Evolutionary conservation across 2,888 invertebrate species (phyloP).

Genomic region (Lasioglossum leucozonium): DNA sequence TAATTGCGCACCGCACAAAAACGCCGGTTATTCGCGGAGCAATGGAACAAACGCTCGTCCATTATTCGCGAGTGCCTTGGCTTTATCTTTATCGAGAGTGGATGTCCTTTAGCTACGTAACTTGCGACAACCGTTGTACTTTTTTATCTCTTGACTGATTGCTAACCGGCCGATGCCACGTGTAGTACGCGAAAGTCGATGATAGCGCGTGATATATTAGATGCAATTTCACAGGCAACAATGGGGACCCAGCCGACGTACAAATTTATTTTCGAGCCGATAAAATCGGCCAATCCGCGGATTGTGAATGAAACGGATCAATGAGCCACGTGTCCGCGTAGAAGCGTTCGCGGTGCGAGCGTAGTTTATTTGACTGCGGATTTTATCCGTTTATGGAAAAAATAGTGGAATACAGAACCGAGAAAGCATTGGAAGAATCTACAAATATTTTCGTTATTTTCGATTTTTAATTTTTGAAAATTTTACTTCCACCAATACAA

Average conservation of each 20-base stretch:
- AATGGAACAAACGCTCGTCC: background rate
- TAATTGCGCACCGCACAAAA: background rate
- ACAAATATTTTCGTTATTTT: background rate
- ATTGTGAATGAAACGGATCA: background rate
- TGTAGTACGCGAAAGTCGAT: background rate
- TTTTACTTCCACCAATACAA: background rate
- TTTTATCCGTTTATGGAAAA: background rate
- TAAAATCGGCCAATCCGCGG: background rate
- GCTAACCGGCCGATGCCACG: background rate
- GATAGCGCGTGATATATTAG: constrained; percentile 7
- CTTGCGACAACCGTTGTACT: background rate
- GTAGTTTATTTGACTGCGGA: background rate
- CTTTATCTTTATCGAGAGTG: background rate
- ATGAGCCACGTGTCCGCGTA: background rate
- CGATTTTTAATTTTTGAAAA: too few species aligned
- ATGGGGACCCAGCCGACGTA: background rate
- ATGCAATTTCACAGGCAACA: background rate
- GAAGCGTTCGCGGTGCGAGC: background rate
- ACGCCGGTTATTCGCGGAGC: background rate
- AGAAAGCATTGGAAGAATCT: background rate
- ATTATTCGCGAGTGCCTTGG: background rate
- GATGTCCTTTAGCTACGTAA: background rate
- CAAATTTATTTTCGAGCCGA: constrained; percentile 4
- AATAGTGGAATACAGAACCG: background rate
- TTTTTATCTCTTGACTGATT: background rate